Base-by-base conservation (phyloP, 2,888 invertebrate species). In the Tricholauxania praeusta region DNA sequence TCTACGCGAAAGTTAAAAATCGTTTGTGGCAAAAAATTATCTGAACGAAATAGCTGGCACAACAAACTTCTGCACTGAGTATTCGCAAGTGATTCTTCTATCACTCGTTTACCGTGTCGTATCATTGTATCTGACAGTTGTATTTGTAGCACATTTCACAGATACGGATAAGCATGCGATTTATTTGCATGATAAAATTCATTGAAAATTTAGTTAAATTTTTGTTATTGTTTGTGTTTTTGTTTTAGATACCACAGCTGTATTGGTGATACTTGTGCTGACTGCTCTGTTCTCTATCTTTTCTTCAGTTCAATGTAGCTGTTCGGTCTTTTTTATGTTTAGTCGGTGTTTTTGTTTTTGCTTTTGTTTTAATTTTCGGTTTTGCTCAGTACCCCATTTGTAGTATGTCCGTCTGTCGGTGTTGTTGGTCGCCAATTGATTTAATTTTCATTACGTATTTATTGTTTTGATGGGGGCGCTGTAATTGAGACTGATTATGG, bases 161-260 rank as follows among this genome's bases (percentile, higher is more conserved):
- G 63, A 19, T 51, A 48, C 62, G 59, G 65, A 72, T 65, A 72
- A 59, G 71, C 52, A 62, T 71, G 76, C 82, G 81, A 82, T 82
- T 82, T 80, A 80, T 80, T 81, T 78, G 78, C 81, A 80, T 80
- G 80, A 82, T 80, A 80, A 79, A 78, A 79, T 82, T 82, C 53
- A 60, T 28, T 28, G 59, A 60, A 28, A 22, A 10, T 22, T 28
- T 79, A 80, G 81, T 82, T 82, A 81, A 81, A 82, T 80, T 82
- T 81, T 78, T 74, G 19, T 49, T 67, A 49, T 52, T 72, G 65
- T 71, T 64, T 32, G 64, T 73, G 66, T 52, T 70, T 19, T 60
- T 64, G 69, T 47, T 60, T 72, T 66, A 48, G 52, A 14, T 39
- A 51, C 60, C 22, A 39, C 39, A 39, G 39, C 39, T 39, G 39